Evolutionary conservation across 2,113 vertebrate species (phyloP).

Genomic region (Peromyscus leucopus): DNA sequence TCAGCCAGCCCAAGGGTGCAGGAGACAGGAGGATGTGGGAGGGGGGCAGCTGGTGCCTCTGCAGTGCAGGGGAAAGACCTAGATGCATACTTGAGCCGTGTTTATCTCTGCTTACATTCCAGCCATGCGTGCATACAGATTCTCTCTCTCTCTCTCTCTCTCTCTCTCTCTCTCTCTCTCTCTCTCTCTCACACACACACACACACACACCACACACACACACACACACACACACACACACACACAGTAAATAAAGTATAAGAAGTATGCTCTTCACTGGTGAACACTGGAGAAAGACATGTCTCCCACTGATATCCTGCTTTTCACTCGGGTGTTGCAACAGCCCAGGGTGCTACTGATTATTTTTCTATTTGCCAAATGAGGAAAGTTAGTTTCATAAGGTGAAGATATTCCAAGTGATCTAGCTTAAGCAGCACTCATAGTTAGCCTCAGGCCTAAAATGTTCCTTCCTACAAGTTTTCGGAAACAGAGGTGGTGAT

Average conservation of each 20-base stretch:
- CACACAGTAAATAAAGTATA: not conserved
- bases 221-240: not conserved
- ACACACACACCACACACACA: not conserved
- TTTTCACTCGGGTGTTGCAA: not conserved
- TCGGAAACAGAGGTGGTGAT: not conserved
- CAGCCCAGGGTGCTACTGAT: not conserved
- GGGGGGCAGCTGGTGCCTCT: no score
- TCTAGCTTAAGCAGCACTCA: no score
- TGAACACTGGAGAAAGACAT: not conserved
- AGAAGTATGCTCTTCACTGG: not conserved
- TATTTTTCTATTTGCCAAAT: not conserved
- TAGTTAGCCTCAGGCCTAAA: not conserved
- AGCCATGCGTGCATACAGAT: not conserved
- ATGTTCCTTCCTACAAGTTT: not conserved
- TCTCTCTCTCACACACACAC: no score
- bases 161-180: no score
- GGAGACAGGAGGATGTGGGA: not conserved
- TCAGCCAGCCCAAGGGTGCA: not conserved
- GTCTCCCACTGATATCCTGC: not conserved
- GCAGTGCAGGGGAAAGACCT: not conserved
- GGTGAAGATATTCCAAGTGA: not conserved
- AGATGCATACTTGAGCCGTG: not conserved
- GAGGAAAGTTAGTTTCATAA: constrained; percentile 34
- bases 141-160: no score
- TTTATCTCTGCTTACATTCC: not conserved